Percentiles rank a stretch among this genome's conserved stretches.
phyloP scores from a whole-genome alignment of 2,113 vertebrate genomes.

The Chloebia gouldiae region DNA sequence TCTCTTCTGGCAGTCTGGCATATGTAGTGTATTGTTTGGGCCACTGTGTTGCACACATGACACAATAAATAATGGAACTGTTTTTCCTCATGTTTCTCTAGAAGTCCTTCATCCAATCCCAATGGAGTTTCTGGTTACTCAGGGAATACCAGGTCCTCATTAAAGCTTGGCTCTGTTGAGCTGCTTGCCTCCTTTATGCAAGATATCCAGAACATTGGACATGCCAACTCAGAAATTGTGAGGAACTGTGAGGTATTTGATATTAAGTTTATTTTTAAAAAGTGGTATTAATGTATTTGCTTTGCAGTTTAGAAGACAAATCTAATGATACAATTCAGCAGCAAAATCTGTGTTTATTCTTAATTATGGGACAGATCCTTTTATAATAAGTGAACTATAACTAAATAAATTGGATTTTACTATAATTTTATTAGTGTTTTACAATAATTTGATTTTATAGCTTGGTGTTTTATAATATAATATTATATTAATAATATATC shows the following conservation, averaged over 20 bases:
- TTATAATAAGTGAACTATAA: not conserved
- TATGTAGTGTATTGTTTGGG: not conserved
- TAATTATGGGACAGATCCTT: not conserved
- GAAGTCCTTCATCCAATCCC: conserved; percentile 64
- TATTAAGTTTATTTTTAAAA: not conserved
- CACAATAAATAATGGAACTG: conserved; percentile 66
- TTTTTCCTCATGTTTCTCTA: conserved; percentile 60
- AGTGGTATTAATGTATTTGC: not conserved
- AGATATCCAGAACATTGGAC: conserved; percentile 81
- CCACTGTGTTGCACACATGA: conserved; percentile 19
- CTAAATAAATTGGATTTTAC: not conserved
- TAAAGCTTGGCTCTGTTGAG: conserved; percentile 80
- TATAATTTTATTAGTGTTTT: not conserved
- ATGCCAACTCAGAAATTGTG: conserved; percentile 82
- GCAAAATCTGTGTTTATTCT: not conserved
- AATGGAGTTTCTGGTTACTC: conserved; percentile 78
- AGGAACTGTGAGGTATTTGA: conserved; percentile 87
- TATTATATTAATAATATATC: not conserved
- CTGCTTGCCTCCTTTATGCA: conserved; percentile 82
- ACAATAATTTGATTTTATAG: not conserved
- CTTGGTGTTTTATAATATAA: not conserved
- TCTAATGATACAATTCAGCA: not conserved
- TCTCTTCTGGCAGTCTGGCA: not conserved
- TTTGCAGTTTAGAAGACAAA: not conserved
- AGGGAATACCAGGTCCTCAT: conserved; percentile 79